Evolutionary conservation across 1,140 invertebrate genomes (phyloP).

Genomic region (Cyrtorhinus lividipennis): DNA sequence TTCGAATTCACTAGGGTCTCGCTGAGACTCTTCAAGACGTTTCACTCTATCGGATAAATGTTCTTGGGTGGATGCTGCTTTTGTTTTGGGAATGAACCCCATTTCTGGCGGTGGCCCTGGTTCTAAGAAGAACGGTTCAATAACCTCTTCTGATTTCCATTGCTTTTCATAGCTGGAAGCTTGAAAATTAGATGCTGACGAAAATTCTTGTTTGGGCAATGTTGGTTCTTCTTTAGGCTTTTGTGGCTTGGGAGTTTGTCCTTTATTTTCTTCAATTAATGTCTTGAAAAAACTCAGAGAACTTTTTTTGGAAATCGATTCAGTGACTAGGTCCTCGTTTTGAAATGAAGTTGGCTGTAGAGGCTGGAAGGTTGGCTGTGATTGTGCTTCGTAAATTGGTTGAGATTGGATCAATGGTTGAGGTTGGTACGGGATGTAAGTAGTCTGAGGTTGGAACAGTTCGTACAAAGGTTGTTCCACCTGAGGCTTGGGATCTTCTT

Average conservation of each 20-base stretch:
- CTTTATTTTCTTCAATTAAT: conserved; percentile 35
- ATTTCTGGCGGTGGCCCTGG: conserved; percentile 60
- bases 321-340: conserved; percentile 15
- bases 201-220: neutral
- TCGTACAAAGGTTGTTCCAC: neutral
- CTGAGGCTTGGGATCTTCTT: neutral
- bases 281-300: conserved; percentile 43
- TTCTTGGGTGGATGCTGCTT: conserved; percentile 31
- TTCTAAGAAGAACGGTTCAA: conserved; percentile 39
- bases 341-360: neutral
- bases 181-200: neutral
- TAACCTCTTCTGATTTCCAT: conserved; percentile 1
- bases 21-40: conserved; percentile 44
- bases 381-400: neutral
- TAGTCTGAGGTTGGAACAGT: neutral
- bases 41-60: conserved; percentile 45
- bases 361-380: neutral
- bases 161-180: conserved; percentile 9
- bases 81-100: conserved; percentile 41
- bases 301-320: conserved; percentile 34
- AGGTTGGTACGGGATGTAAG: neutral
- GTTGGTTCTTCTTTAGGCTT: conserved; percentile 1
- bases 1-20: conserved; percentile 37
- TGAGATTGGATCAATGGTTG: neutral
- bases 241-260: conserved; percentile 4